Evolutionary conservation across 2,797 vertebrate species (phyloP), one percentile per base, ranked within the genome.

Genomic region (Myotis daubentonii): DNA sequence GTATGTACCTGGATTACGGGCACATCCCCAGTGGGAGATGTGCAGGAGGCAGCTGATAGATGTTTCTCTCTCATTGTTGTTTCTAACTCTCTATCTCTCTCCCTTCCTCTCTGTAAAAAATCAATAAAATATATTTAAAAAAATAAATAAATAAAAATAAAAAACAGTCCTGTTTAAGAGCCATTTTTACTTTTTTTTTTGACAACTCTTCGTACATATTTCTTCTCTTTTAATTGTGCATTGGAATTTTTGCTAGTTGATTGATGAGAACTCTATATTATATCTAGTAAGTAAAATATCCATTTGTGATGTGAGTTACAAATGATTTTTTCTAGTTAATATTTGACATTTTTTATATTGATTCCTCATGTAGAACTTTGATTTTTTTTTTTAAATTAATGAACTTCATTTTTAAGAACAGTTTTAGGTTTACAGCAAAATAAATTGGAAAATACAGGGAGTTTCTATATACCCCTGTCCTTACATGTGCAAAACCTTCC

Each of bases 91-190:
- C n/a, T n/a, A n/a, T n/a, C n/a, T n/a, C n/a, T n/a, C n/a, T n/a
- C n/a, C n/a, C n/a, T n/a, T n/a, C n/a, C n/a, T n/a, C n/a, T n/a
- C n/a, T n/a, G n/a, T n/a, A n/a, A n/a, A n/a, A n/a, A n/a, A n/a
- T n/a, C n/a, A n/a, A n/a, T n/a, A n/a, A n/a, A n/a, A n/a, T n/a
- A n/a, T n/a, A n/a, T n/a, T n/a, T n/a, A n/a, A n/a, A n/a, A n/a
- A n/a, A n/a, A n/a, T n/a, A n/a, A n/a, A n/a, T n/a, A n/a, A n/a
- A n/a, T n/a, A n/a, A n/a, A n/a, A n/a, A n/a, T n/a, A 36, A 79
- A 75, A 88, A 87, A 47, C 72, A 76, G 11, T 80, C 28, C 68
- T 84, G 11, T 78, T 90, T 76, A 92, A 94, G 83, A 87, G 57
- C 17, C 30, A 51, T 68, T 89, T 94, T 76, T 62, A 51, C 41